phyloP scores from a whole-genome alignment of 2,888 invertebrate genomes.

The Linnaemya tessellans region DNA sequence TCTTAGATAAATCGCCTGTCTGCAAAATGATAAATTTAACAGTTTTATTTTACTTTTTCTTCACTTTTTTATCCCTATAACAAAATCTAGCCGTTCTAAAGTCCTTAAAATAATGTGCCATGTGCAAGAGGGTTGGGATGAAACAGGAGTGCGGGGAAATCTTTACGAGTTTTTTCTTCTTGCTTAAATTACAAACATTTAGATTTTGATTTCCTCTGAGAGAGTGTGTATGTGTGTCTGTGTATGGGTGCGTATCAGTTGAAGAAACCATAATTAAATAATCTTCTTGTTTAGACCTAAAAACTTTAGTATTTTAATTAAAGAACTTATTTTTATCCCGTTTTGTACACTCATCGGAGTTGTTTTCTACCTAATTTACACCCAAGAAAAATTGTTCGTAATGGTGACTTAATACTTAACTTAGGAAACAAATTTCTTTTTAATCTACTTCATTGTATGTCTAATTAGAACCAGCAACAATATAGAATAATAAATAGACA shows the following conservation, averaged over 20 bases:
- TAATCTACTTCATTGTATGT: too few relatives aligned
- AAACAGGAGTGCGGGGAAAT: neutral
- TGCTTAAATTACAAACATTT: conserved; percentile 63
- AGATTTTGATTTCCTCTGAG: conserved; percentile 48
- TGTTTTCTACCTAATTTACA: neutral
- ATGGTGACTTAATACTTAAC: neutral
- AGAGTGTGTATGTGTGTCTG: neutral
- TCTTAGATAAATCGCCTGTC: conserved; percentile 67
- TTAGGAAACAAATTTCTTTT: too few relatives aligned
- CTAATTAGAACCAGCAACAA: too few relatives aligned
- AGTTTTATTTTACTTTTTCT: conserved; percentile 29
- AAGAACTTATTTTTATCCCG: conserved; percentile 31
- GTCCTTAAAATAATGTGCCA: neutral
- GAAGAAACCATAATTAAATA: conserved; percentile 66
- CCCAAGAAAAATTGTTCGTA: neutral
- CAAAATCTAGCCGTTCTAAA: conserved; percentile 19
- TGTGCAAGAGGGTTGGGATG: neutral
- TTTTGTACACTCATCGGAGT: neutral
- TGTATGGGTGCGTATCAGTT: conserved; percentile 6
- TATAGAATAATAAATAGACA: too few relatives aligned
- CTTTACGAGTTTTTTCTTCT: conserved; percentile 15
- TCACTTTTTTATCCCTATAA: conserved; percentile 20
- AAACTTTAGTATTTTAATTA: conserved; percentile 65
- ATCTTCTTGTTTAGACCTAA: conserved; percentile 47
- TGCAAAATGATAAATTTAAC: conserved; percentile 64